A percentile compares a stretch with the other conserved stretches of the same genome.
Evolutionary conservation across 2,888 invertebrate species (phyloP).

Genomic region (Lamellibrachia columna): DNA sequence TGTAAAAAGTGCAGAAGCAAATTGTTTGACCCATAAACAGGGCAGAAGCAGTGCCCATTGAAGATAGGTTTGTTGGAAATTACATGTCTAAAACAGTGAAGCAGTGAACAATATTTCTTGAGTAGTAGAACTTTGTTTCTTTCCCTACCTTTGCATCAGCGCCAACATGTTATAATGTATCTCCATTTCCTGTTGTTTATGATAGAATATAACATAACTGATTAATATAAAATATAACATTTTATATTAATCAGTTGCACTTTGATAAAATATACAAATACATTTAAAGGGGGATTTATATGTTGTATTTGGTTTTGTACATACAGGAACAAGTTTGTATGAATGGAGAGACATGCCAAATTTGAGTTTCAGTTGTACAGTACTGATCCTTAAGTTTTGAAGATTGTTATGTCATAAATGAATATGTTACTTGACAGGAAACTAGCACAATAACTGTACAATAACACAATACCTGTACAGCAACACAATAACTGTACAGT

Average conservation of each 20-base stretch:
- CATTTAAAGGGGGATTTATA: neutral
- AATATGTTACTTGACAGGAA: neutral
- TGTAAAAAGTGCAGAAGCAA: neutral
- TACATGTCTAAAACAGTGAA: neutral
- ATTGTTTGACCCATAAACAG: neutral
- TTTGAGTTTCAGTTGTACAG: neutral
- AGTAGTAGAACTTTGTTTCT: neutral
- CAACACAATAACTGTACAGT: neutral
- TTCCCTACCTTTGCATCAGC: neutral
- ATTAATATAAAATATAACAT: too few relatives aligned
- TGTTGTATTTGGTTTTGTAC: neutral
- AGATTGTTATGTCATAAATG: neutral
- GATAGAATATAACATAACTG: neutral
- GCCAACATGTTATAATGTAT: neutral
- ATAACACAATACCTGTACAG: neutral
- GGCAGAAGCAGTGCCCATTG: neutral
- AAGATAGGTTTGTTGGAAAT: neutral
- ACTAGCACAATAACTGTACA: neutral
- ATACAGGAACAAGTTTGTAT: neutral
- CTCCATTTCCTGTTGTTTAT: neutral
- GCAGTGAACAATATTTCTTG: neutral
- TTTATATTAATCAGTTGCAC: too few relatives aligned
- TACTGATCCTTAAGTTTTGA: neutral
- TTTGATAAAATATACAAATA: too few relatives aligned
- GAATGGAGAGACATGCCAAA: neutral